A percentile compares a stretch with the other conserved stretches of the same genome.
These are phyloP conservation scores for Lordiphosa collinella DNA, from an alignment of 1,140 invertebrate species.

Conservation along the genomic window DNA sequence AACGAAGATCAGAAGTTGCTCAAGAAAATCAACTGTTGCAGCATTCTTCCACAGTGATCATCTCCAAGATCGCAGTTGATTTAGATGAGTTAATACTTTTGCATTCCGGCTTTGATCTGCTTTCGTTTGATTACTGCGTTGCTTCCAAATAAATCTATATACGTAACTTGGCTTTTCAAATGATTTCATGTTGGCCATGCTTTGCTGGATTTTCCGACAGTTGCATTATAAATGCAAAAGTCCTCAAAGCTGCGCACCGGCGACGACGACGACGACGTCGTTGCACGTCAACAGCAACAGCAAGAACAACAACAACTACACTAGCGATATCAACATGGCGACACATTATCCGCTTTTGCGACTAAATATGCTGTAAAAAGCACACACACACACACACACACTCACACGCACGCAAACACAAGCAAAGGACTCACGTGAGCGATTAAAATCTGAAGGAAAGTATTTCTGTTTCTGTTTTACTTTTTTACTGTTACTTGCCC, in stretches of 20 bases:
- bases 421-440: constrained; percentile 68
- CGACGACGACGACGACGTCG: constrained; percentile 42
- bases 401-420: not conserved
- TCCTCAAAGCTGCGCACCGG: constrained; percentile 25
- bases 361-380: constrained; percentile 49
- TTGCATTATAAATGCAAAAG: constrained; percentile 50
- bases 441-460: constrained; percentile 76
- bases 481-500: constrained; percentile 11
- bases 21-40: too few species aligned
- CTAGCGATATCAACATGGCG: constrained; percentile 46
- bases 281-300: constrained; percentile 4
- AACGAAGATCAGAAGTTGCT: too few species aligned
- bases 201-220: not conserved
- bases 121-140: not conserved
- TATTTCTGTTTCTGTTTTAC: constrained; percentile 55
- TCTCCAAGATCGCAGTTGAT: too few species aligned
- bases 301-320: constrained; percentile 31
- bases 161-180: not conserved
- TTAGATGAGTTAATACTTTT: too few species aligned
- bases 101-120: too few species aligned
- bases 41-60: too few species aligned
- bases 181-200: not conserved
- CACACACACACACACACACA: constrained; percentile 18
- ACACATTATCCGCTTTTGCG: constrained; percentile 61
- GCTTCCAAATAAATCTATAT: too few species aligned